A percentile compares a stretch with the other conserved stretches of the same genome.
phyloP scores from a whole-genome alignment of 1,140 invertebrate genomes.

The Anastrepha ludens region DNA sequence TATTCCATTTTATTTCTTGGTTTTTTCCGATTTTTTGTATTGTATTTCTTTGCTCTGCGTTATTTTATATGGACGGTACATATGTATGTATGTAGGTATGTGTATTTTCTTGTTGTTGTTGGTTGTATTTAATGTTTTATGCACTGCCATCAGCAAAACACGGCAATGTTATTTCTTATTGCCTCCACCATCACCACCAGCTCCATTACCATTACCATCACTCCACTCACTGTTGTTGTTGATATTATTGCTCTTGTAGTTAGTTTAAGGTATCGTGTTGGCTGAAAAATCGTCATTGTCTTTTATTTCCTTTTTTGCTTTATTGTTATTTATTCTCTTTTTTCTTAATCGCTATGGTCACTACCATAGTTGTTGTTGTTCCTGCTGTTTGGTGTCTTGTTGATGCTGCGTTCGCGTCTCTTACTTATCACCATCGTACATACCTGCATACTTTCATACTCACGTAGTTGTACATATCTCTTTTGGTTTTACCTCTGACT shows the following conservation, averaged over 20 bases:
- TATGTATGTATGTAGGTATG: background rate
- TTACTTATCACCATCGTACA: background rate
- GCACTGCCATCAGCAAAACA: constrained; percentile 39
- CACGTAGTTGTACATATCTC: background rate
- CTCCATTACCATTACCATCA: background rate
- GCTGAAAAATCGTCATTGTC: constrained; percentile 16
- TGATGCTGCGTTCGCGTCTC: constrained; percentile 22
- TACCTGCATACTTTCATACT: background rate
- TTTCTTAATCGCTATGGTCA: constrained; percentile 9
- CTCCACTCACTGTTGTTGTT: background rate
- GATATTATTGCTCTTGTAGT: background rate
- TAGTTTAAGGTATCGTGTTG: background rate
- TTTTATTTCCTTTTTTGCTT: background rate
- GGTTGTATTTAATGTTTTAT: constrained; percentile 45
- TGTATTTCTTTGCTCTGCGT: background rate
- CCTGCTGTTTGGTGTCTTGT: constrained; percentile 1
- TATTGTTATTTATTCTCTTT: constrained; percentile 11
- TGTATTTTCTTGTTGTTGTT: background rate
- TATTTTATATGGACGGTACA: background rate
- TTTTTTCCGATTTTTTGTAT: background rate
- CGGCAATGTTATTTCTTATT: constrained; percentile 38
- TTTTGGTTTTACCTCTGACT: background rate
- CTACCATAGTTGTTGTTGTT: background rate
- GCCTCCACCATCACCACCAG: background rate
- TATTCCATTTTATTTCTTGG: constrained; percentile 25